A percentile compares a stretch with the other conserved stretches of the same genome.
These are phyloP conservation scores for Plutella xylostella DNA, from an alignment of 2,888 invertebrate species.

Conservation along the genomic window DNA sequence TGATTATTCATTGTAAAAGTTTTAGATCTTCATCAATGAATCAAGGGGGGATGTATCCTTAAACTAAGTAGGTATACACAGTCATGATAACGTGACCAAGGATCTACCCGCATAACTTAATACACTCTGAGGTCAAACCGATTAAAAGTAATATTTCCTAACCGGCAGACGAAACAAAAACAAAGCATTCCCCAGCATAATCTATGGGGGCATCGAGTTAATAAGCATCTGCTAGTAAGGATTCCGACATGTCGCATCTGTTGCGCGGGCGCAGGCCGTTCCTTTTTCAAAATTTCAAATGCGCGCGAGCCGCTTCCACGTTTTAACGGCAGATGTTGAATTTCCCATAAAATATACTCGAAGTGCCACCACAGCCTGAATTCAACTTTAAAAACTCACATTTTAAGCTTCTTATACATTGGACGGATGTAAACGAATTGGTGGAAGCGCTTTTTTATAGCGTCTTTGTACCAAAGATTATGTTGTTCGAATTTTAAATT, in stretches of 20 bases:
- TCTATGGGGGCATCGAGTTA: slow-evolving; percentile 31
- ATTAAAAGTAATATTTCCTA: slow-evolving; percentile 58
- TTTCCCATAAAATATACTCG: slow-evolving; percentile 12
- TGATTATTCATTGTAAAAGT: too few species aligned
- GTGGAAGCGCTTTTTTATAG: slow-evolving; percentile 24
- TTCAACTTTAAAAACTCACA: neutral
- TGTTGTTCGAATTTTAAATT: slow-evolving; percentile 62
- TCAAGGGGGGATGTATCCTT: too few species aligned
- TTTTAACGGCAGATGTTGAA: slow-evolving; percentile 54
- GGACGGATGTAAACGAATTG: neutral
- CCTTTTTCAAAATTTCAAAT: slow-evolving; percentile 60
- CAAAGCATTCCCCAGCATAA: slow-evolving; percentile 53
- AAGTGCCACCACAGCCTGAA: neutral
- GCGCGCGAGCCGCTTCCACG: slow-evolving; percentile 50
- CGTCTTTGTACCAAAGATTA: slow-evolving; percentile 45
- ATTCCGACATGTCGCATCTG: slow-evolving; percentile 66
- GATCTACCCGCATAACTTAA: slow-evolving; percentile 47
- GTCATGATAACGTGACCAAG: too few species aligned
- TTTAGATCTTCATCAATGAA: too few species aligned
- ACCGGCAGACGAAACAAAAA: slow-evolving; percentile 45
- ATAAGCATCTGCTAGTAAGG: slow-evolving; percentile 64
- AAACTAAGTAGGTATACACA: too few species aligned
- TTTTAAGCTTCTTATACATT: neutral
- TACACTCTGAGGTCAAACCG: slow-evolving; percentile 39
- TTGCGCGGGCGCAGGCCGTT: slow-evolving; percentile 37